Conservation (phyloP, 2,888 invertebrate genomes). For the Anorthoa munda region DNA sequence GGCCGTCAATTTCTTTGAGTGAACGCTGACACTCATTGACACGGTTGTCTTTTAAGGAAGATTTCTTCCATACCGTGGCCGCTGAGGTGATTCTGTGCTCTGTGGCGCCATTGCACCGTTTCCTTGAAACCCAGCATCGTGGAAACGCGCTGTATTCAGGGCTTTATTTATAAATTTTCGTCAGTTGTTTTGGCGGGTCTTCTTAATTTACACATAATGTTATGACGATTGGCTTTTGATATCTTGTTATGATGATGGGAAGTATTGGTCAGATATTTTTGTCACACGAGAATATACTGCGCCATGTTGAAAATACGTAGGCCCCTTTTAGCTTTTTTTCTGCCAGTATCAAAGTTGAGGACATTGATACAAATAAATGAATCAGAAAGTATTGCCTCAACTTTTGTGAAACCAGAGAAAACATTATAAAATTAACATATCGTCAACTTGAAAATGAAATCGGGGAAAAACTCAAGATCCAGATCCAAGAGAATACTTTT, state of each 20-base stretch:
- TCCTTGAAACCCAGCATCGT: constrained; percentile 56
- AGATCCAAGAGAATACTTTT: background rate
- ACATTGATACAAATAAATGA: background rate
- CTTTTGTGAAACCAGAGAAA: background rate
- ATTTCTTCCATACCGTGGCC: no score
- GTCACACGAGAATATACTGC: constrained; percentile 14
- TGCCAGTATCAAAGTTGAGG: background rate
- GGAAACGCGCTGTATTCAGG: constrained; percentile 56
- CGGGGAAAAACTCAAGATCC: background rate
- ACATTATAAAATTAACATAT: background rate
- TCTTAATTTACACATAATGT: constrained; percentile 33
- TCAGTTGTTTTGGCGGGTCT: constrained; percentile 59
- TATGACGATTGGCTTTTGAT: constrained; percentile 42
- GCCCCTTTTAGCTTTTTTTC: background rate
- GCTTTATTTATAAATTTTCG: constrained; percentile 64
- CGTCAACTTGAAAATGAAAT: background rate
- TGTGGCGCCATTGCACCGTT: constrained; percentile 11
- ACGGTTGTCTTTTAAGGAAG: background rate
- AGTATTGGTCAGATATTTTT: background rate
- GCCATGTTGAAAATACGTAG: background rate
- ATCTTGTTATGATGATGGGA: constrained; percentile 21
- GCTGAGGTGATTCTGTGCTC: background rate
- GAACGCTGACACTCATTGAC: background rate
- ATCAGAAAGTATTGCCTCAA: background rate
- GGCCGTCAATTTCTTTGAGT: background rate